Evolutionary conservation across 2,888 invertebrate genomes (phyloP), one percentile per base, ranked within the genome.

Genomic region (Brenthis daphne): DNA sequence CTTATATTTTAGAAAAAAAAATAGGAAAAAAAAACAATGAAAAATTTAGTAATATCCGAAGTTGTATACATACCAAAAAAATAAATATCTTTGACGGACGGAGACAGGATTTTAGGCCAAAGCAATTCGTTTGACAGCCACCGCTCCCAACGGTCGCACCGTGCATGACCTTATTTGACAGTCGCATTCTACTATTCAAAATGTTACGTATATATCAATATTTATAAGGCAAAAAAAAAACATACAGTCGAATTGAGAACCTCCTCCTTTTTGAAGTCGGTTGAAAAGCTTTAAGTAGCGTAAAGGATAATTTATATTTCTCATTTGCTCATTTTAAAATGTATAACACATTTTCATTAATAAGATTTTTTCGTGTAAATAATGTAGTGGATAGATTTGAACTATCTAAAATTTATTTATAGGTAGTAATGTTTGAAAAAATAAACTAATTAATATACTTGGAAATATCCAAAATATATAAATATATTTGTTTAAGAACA

Each of bases 161-260:
- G 33, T 63, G 37, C 37, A 12, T 37, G 51, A 4, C 43, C 63
- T 53, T 63, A 63, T 63, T 53, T 37, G 20, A 5, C 2, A 63
- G 11, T 16, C n/a, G 11, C 20, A 48, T 58, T 48, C 48, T 60
- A 50, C 50, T 50, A 60, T 33, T 50, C n/a, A 50, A 50, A 60
- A 60, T 24, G 37, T 43, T 37, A 11, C 11, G 11, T 33, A 29
- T 60, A 6, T n/a, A 50, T 60, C 50, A 50, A 60, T 60, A 60
- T 60, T 60, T 50, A 50, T 60, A 12, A 50, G n/a, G 60, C 60
- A 50, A 60, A 60, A n/a, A n/a, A n/a, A n/a, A n/a, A n/a, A n/a
- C n/a, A n/a, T n/a, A n/a, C n/a, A n/a, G n/a, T n/a, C n/a, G n/a
- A n/a, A n/a, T n/a, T n/a, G n/a, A n/a, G n/a, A n/a, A n/a, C n/a